A percentile compares a stretch with the other conserved stretches of the same genome.
Conservation (phyloP, 2,797 vertebrate genomes). For the Peromyscus eremicus region DNA sequence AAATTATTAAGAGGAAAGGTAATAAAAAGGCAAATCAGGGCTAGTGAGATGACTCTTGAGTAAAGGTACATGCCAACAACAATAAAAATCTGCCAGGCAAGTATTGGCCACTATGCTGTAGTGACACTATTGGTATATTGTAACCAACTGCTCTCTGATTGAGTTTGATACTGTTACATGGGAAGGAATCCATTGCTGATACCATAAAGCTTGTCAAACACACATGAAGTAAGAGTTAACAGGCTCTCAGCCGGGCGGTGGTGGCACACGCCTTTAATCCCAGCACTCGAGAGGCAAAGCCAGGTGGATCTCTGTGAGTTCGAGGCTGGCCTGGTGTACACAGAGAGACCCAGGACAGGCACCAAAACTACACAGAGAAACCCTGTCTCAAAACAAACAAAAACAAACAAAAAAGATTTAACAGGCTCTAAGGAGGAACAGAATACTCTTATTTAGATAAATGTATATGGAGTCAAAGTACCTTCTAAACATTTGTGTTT, state of each 20-base stretch:
- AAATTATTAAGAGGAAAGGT: background rate
- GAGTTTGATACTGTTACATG: background rate
- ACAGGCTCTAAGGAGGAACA: background rate
- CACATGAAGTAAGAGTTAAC: background rate
- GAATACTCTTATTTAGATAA: background rate
- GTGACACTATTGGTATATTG: background rate
- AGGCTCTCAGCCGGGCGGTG: too few species aligned
- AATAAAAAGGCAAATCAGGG: conserved; percentile 14
- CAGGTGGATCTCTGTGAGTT: too few species aligned
- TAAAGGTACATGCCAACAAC: background rate
- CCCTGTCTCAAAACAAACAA: too few species aligned
- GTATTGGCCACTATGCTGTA: background rate
- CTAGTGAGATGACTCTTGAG: background rate
- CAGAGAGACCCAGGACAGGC: too few species aligned
- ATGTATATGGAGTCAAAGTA: background rate
- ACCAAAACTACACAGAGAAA: too few species aligned
- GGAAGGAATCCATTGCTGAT: background rate
- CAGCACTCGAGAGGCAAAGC: too few species aligned
- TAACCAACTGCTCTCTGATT: background rate
- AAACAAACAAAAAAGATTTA: background rate
- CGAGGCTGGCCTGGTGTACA: too few species aligned
- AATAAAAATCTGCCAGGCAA: background rate
- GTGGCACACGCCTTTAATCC: too few species aligned
- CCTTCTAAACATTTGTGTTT: too few species aligned
- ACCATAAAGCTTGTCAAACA: background rate